These are phyloP conservation scores for Dendrocopos noguchii DNA, from an alignment of 2,113 vertebrate species.

Conservation along the genomic window DNA sequence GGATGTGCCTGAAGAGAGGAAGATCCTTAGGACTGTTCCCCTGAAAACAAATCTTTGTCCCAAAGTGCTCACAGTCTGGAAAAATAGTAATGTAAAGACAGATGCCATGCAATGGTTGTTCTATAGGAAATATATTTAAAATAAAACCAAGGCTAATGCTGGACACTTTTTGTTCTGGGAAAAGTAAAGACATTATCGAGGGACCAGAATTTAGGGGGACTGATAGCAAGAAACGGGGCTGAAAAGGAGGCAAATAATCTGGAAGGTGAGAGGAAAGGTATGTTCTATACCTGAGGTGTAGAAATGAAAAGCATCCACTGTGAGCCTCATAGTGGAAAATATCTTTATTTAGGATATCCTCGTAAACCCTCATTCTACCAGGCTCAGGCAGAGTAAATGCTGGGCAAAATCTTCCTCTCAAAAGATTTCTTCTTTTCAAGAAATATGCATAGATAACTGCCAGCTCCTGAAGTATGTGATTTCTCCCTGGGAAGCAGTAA, in stretches of 20 bases:
- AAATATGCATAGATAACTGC: neutral
- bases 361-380: neutral
- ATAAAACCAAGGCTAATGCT: neutral
- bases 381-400: neutral
- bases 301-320: neutral
- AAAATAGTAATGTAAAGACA: neutral
- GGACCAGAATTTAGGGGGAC: neutral
- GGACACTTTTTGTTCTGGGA: neutral
- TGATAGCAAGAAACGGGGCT: neutral
- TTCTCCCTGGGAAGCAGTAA: neutral
- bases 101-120: neutral
- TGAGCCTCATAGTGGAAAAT: neutral
- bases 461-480: neutral
- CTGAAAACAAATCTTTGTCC: neutral
- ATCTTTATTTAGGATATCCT: neutral
- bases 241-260: neutral
- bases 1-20: neutral
- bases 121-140: neutral
- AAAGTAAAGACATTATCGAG: neutral
- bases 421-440: neutral
- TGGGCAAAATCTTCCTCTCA: neutral
- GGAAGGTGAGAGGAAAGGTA: neutral
- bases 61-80: neutral
- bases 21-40: neutral
- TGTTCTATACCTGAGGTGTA: neutral